A percentile compares a stretch with the other conserved stretches of the same genome.
phyloP scores from a whole-genome alignment of 2,888 invertebrate genomes.

The Leuctra nigra region DNA sequence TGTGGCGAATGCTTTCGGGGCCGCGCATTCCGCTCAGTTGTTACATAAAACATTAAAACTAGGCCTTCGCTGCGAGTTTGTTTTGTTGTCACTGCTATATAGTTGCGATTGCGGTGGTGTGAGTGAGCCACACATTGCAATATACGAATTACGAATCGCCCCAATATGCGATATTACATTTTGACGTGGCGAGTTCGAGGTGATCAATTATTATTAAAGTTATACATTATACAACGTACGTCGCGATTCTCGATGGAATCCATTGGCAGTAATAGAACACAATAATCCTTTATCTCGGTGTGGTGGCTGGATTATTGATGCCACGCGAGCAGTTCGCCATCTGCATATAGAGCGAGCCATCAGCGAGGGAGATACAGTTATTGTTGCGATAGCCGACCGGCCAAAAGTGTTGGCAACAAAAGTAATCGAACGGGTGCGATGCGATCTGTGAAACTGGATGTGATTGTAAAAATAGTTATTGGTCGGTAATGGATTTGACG shows the following conservation, averaged over 20 bases:
- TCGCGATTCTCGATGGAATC: slow-evolving; percentile 4
- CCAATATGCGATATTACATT: slow-evolving; percentile 10
- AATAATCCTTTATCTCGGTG: slow-evolving; percentile 11
- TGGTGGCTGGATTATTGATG: slow-evolving; percentile 3
- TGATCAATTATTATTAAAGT: slow-evolving; percentile 20
- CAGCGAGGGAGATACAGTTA: too few relatives aligned
- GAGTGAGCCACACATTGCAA: neutral
- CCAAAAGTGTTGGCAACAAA: slow-evolving; percentile 2
- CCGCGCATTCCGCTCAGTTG: neutral
- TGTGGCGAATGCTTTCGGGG: neutral
- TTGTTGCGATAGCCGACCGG: neutral
- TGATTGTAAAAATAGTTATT: neutral
- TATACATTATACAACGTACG: slow-evolving; percentile 3
- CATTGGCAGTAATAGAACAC: slow-evolving; percentile 9
- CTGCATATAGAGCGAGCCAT: neutral
- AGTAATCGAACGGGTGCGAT: neutral
- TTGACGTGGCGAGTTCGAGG: slow-evolving; percentile 8
- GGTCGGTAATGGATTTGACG: neutral
- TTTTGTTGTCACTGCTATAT: slow-evolving; percentile 15
- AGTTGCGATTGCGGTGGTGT: neutral
- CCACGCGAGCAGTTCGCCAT: neutral
- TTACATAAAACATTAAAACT: slow-evolving; percentile 12
- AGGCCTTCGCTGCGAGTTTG: neutral
- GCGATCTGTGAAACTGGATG: neutral
- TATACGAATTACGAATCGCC: neutral